phyloP scores from a whole-genome alignment of 2,888 invertebrate genomes.

The Vesta saturnalis region DNA sequence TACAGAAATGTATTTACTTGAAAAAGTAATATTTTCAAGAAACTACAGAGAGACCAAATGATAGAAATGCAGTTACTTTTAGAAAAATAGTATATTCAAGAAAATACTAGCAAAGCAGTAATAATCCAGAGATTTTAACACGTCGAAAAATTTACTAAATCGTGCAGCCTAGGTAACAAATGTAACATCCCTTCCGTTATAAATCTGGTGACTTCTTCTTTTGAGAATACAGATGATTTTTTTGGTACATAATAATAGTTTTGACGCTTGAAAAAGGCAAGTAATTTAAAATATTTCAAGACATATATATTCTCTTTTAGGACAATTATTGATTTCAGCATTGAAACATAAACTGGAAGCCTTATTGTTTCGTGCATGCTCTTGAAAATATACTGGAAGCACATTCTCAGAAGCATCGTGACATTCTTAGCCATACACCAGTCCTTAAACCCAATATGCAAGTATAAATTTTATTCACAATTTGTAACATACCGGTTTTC shows the following conservation, averaged over 20 bases:
- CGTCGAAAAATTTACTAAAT: too few species aligned
- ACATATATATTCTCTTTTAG: constrained; percentile 3
- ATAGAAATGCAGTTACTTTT: too few species aligned
- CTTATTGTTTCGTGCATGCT: background rate
- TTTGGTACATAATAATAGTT: background rate
- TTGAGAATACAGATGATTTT: background rate
- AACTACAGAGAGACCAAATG: too few species aligned
- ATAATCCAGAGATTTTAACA: too few species aligned
- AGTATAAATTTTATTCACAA: too few species aligned
- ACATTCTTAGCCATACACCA: background rate
- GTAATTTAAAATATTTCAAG: constrained; percentile 6
- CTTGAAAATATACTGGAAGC: too few species aligned
- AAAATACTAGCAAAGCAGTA: too few species aligned
- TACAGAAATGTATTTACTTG: too few species aligned
- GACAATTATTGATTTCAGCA: background rate
- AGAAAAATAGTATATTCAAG: too few species aligned
- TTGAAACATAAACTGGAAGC: constrained; percentile 10
- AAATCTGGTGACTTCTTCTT: background rate
- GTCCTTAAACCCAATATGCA: background rate
- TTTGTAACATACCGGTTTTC: too few species aligned
- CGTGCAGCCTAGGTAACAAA: too few species aligned
- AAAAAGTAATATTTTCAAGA: too few species aligned
- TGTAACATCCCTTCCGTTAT: background rate
- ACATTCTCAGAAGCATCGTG: background rate
- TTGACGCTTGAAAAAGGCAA: background rate